phyloP scores from a whole-genome alignment of 2,797 vertebrate genomes.

The Nyctalus aviator region DNA sequence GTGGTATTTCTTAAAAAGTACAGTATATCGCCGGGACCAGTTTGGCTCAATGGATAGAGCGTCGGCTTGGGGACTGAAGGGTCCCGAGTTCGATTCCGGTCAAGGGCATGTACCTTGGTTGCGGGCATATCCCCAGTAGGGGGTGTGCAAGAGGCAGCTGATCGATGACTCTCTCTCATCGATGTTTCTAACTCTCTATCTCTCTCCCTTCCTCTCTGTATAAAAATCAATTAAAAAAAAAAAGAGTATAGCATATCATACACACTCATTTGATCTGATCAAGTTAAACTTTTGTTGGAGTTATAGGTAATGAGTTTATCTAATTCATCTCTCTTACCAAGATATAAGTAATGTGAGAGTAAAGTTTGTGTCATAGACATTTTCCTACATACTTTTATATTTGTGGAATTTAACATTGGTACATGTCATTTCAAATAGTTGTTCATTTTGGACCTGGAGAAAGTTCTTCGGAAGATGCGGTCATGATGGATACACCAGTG shows the following conservation, averaged over 20 bases:
- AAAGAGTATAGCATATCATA: not conserved
- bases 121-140: too few relatives aligned
- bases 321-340: not conserved
- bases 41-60: too few relatives aligned
- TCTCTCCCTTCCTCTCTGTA: too few relatives aligned
- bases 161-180: too few relatives aligned
- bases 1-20: not conserved
- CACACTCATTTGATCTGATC: not conserved
- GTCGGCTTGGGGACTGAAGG: too few relatives aligned
- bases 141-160: too few relatives aligned
- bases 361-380: not conserved
- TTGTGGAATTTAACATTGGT: constrained; percentile 56
- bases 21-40: too few relatives aligned
- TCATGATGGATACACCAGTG: constrained; percentile 97
- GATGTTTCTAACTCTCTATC: too few relatives aligned
- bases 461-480: constrained; percentile 92
- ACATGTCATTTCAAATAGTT: constrained; percentile 86
- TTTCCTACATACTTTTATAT: constrained; percentile 22
- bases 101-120: too few relatives aligned
- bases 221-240: too few relatives aligned
- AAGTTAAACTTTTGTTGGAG: not conserved
- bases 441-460: constrained; percentile 94
- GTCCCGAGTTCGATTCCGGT: too few relatives aligned
- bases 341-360: not conserved
- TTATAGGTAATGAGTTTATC: not conserved